phyloP scores from a whole-genome alignment of 2,888 invertebrate species.

The Lamproptera curius region DNA sequence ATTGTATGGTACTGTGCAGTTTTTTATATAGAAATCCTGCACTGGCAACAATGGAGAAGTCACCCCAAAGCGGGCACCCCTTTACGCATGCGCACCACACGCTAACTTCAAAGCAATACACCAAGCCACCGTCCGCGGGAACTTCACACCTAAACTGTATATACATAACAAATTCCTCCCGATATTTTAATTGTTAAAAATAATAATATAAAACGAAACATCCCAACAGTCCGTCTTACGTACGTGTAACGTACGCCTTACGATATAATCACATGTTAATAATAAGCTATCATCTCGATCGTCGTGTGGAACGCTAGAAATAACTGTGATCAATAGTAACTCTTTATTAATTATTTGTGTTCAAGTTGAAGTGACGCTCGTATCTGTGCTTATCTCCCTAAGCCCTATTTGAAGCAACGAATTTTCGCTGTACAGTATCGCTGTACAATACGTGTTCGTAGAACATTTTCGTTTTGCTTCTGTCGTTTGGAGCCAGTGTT shows the following conservation, averaged over 20 bases:
- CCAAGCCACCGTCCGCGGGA: slow-evolving; percentile 62
- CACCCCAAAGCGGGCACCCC: slow-evolving; percentile 55
- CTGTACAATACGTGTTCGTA: slow-evolving; percentile 35
- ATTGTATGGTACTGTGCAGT: slow-evolving; percentile 24
- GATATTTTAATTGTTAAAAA: slow-evolving; percentile 51
- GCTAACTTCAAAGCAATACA: slow-evolving; percentile 54
- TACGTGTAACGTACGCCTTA: slow-evolving; percentile 27
- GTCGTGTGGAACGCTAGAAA: slow-evolving; percentile 30
- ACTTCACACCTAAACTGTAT: slow-evolving; percentile 69
- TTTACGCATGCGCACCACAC: slow-evolving; percentile 58
- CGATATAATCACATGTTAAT: slow-evolving; percentile 14
- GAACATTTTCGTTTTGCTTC: slow-evolving; percentile 15
- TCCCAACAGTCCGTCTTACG: slow-evolving; percentile 66
- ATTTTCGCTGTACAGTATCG: slow-evolving; percentile 44
- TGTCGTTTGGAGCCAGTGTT: slow-evolving; percentile 40
- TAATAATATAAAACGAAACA: slow-evolving; percentile 50
- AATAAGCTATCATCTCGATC: slow-evolving; percentile 21
- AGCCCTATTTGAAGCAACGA: slow-evolving; percentile 32
- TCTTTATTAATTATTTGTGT: slow-evolving; percentile 73
- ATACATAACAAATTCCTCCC: slow-evolving; percentile 66
- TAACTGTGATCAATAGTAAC: slow-evolving; percentile 68
- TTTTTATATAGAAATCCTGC: slow-evolving; percentile 52
- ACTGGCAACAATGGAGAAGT: slow-evolving; percentile 63
- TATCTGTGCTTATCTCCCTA: slow-evolving; percentile 37
- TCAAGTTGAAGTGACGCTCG: slow-evolving; percentile 49